A percentile compares a stretch with the other conserved stretches of the same genome.
Evolutionary conservation across 2,888 invertebrate species (phyloP).

Genomic region (Oscheius sp.): DNA sequence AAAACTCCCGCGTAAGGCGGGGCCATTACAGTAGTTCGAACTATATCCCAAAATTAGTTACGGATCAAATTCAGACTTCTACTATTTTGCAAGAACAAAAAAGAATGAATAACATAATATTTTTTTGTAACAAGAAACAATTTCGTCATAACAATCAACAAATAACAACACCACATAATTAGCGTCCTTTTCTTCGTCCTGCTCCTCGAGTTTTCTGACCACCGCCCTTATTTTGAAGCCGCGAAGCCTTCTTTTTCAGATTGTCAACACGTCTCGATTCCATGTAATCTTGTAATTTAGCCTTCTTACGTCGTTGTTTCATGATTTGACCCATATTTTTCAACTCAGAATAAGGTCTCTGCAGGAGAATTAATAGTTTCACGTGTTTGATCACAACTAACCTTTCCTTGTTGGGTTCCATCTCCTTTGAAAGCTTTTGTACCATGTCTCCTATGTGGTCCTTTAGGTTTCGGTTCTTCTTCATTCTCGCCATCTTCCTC

Average conservation of each 20-base stretch:
- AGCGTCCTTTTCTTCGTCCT: background rate
- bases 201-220: constrained; percentile 1
- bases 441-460: too few relatives aligned
- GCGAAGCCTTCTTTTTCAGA: constrained; percentile 46
- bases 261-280: constrained; percentile 55
- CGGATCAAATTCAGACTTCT: background rate
- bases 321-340: constrained; percentile 53
- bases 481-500: constrained; percentile 29
- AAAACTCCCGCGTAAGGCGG: constrained; percentile 4
- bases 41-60: background rate
- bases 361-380: background rate
- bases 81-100: too few relatives aligned
- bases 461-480: background rate
- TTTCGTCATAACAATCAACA: constrained; percentile 12
- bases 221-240: constrained; percentile 4
- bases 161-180: background rate
- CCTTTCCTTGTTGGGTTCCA: constrained; percentile 4
- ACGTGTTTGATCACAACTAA: background rate
- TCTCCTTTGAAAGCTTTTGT: constrained; percentile 33
- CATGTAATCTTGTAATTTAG: constrained; percentile 65
- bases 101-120: background rate
- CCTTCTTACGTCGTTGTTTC: constrained; percentile 58
- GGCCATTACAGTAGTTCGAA: constrained; percentile 1
- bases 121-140: constrained; percentile 4
- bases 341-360: constrained; percentile 48